phyloP scores from a whole-genome alignment of 2,113 vertebrate genomes.

The Lepisosteus oculatus region DNA sequence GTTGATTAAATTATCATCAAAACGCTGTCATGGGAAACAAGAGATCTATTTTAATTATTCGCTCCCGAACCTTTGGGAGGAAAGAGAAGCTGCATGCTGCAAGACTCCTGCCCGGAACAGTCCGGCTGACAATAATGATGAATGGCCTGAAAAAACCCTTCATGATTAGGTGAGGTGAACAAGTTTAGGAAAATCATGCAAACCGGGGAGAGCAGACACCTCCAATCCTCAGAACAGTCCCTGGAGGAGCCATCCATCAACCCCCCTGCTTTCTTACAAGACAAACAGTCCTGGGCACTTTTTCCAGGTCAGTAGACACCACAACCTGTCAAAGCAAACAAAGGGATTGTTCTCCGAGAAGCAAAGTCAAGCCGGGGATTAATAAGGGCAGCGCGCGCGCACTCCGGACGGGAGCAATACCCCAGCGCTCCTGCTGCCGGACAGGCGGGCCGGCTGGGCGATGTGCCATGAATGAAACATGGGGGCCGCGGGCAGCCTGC shows the following conservation, averaged over 20 bases:
- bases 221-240: conserved; percentile 59
- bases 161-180: conserved; percentile 22
- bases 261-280: conserved; percentile 55
- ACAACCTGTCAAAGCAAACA: conserved; percentile 74
- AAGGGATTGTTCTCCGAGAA: conserved; percentile 67
- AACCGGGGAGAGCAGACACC: conserved; percentile 54
- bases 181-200: conserved; percentile 56
- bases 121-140: conserved; percentile 69
- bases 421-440: conserved; percentile 43
- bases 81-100: neutral
- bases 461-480: conserved; percentile 54
- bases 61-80: neutral
- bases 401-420: conserved; percentile 66
- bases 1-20: conserved; percentile 31
- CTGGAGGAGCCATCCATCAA: conserved; percentile 71
- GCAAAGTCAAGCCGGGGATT: conserved; percentile 73
- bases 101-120: conserved; percentile 51
- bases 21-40: conserved; percentile 63
- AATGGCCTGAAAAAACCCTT: conserved; percentile 47
- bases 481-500: too few species aligned
- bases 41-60: conserved; percentile 59
- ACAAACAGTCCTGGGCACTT: conserved; percentile 69
- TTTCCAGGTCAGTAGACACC: conserved; percentile 77
- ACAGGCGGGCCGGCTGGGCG: conserved; percentile 28
- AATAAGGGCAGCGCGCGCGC: conserved; percentile 64